Base-by-base conservation (phyloP, 2,113 vertebrate species). In the Orcinus orca region DNA sequence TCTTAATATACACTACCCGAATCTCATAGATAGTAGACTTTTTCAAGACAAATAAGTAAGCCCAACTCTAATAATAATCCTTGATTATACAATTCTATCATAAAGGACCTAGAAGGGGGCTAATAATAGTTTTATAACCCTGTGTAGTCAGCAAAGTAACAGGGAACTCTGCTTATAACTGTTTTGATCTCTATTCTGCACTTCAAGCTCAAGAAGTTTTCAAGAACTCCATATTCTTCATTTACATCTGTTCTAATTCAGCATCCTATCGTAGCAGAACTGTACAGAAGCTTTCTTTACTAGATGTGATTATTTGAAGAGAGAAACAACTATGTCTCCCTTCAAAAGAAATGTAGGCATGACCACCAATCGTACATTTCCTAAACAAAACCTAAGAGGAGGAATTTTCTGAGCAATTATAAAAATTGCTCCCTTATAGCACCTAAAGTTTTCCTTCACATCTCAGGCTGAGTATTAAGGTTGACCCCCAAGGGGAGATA, bases 41-140 rank as follows among this genome's bases (percentile, higher is more conserved):
- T 97, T 71, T 36, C 55, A 86, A 92, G 68, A 80, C 10, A 87
- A 92, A 70, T n/a, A 91, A 90, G 33, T 71, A 95, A 91, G 36
- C 3, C 9, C n/a, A 38, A 89, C 60, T 85, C 44, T 95, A 92
- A 79, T 81, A 77, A 85, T 67, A 93, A 95, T 83, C 14, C 74
- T 82, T 92, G 29, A 82, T 83, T 73, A 62, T 5, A 76, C 13
- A 92, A 83, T 92, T 90, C 33, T 96, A 41, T 73, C 11, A 93
- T 70, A 85, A 95, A 88, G 38, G 8, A 71, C 1, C 17, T 87
- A 79, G 38, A 74, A 85, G 33, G 26, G 11, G 4, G 36, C 36
- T 79, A 77, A 91, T 82, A 77, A 91, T 60, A 89, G 50, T 44
- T 96, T 44, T 93, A 83, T 55, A 82, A 87, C 17, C 29, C n/a